Percentiles rank a stretch among this genome's conserved stretches.
Evolutionary conservation across 2,113 vertebrate genomes (phyloP).

Genomic region (Menura novaehollandiae): DNA sequence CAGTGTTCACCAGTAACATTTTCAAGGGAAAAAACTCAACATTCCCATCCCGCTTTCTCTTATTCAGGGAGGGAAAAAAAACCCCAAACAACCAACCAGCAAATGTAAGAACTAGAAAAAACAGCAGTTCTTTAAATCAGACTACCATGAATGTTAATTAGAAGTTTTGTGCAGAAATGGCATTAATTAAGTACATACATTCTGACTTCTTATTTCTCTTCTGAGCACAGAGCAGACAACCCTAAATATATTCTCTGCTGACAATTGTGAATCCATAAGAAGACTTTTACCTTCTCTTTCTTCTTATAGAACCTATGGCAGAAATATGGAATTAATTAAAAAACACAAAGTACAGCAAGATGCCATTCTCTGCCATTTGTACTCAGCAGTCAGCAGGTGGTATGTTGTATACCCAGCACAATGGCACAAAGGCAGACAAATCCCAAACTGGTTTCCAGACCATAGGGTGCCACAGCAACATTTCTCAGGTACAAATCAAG

Average conservation of each 20-base stretch:
- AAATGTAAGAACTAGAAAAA: background rate
- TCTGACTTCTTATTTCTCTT: background rate
- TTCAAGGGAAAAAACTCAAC: background rate
- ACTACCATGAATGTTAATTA: background rate
- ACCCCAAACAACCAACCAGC: background rate
- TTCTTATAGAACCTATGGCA: background rate
- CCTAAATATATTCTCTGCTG: background rate
- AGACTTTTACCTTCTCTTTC: background rate
- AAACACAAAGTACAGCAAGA: background rate
- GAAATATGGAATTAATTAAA: background rate
- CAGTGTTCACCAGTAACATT: background rate
- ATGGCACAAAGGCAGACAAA: accelerated
- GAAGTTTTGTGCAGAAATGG: background rate
- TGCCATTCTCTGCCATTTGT: background rate
- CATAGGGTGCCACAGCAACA: accelerated
- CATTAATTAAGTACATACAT: background rate
- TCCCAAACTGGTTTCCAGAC: background rate
- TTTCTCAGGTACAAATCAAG: background rate
- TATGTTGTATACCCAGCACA: background rate
- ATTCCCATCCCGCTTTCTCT: background rate
- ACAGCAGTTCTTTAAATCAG: background rate
- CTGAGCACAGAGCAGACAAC: background rate
- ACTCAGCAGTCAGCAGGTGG: background rate
- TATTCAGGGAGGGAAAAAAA: background rate
- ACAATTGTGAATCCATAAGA: background rate